Base-by-base conservation (phyloP, 1,140 invertebrate species). In the Drepana arcuata region DNA sequence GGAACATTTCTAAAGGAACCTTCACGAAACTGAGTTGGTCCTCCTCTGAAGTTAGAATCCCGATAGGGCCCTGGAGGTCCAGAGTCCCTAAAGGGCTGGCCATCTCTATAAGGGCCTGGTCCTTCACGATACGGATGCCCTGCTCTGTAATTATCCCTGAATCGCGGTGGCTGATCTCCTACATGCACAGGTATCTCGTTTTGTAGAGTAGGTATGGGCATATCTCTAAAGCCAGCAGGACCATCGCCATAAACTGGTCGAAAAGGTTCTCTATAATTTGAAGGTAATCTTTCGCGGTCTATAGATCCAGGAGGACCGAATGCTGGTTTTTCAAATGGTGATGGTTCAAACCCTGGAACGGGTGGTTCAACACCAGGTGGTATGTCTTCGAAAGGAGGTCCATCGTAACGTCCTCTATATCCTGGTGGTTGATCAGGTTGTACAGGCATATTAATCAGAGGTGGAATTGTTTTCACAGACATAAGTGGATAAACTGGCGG, bases 321-420 rank as follows among this genome's bases (percentile, higher is more conserved):
- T n/a, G 66, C 34, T 9, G 69, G 68, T 50, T 83, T 78, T 34
- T 82, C 79, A 48, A 82, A 79, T 10, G 79, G 77, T 1, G 77
- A 71, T 15, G 74, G 79, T 42, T 86, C 84, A 51, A 83, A 86
- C 21, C 84, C 84, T 15, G 84, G 84, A 12, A 85, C 77, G n/a
- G 84, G 75, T 7, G 84, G 83, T 44, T 86, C 83, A 2, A 80
- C 71, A 18, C 81, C 83, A 14, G 78, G 81, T 27, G 81, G 80
- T 39, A 70, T 58, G 29, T 84, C 81, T 46, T 84, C 79, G 52
- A 82, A 83, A 11, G 68, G 55, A 6, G 75, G 64, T 4, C 47
- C 60, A 38, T 74, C 74, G 44, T 79, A 83, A 2, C 80, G 68
- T 35, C 72, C 67, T 23, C 79, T 55, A 49, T 75, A 82, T 2